Evolutionary conservation across 2,797 vertebrate genomes (phyloP), one percentile per base, ranked within the genome.

Genomic region (Cottoperca gobio): DNA sequence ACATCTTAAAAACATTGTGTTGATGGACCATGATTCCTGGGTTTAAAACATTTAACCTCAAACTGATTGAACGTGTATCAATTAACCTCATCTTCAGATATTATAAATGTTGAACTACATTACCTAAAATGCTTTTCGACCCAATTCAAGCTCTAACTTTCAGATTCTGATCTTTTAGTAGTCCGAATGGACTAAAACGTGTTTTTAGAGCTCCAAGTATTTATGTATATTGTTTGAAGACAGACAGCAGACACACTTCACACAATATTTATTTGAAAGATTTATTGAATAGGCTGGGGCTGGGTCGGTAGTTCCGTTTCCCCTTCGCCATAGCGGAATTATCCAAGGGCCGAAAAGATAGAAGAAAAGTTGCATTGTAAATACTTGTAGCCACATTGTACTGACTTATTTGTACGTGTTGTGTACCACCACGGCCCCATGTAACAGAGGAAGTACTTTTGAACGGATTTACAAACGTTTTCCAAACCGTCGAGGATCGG

Each of bases 221-320:
- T n/a, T 33, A 19, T 1, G 19, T 46, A n/a, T 24, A 2, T 42
- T 10, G 17, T 28, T 1, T n/a, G 24, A 14, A 13, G 10, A 14
- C 53, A 46, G 23, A 66, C 2, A 62, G 16, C n/a, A 37, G 63
- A 33, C 40, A 26, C 54, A 37, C 23, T 60, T 42, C 35, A 48
- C 39, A 64, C 70, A 69, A 75, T 80, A 77, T 87, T 89, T 85
- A 82, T 82, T 45, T 65, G 76, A 33, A 75, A 21, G 76, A 9
- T 19, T 49, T n/a, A 65, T 35, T 80, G 86, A 74, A 70, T 6
- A 72, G 79, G 45, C 86, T 68, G 55, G 89, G 91, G 92, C 78
- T 92, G 91, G 91, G 93, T 92, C 92, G 70, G 40, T 86, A 92
- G 91, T 94, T 95, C 94, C 93, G 94, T 86, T 94, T 95, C 93